phyloP scores from a whole-genome alignment of 2,888 invertebrate species.

The Bombylius major region DNA sequence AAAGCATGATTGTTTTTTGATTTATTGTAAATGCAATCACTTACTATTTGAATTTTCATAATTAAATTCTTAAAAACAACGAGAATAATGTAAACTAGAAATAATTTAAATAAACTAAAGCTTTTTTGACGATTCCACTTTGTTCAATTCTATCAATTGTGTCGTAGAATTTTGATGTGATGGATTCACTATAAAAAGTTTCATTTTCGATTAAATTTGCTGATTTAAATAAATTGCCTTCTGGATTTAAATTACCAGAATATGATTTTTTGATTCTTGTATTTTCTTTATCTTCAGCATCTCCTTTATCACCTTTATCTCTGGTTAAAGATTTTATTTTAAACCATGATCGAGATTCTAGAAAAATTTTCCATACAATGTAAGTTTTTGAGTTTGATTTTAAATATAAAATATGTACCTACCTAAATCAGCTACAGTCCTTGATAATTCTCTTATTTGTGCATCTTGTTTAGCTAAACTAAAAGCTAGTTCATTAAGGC shows the following conservation, averaged over 20 bases:
- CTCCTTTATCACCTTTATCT: conserved; percentile 7
- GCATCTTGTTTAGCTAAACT: conserved; percentile 64
- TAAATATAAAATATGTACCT: neutral
- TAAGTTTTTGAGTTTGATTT: neutral
- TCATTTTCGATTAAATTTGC: conserved; percentile 31
- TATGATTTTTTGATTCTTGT: conserved; percentile 7
- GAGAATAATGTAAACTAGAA: too few species aligned
- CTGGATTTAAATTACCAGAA: conserved; percentile 26
- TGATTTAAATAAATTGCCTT: conserved; percentile 27
- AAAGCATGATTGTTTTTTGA: too few species aligned
- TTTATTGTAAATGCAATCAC: too few species aligned
- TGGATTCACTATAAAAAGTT: conserved; percentile 18
- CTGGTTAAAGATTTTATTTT: neutral
- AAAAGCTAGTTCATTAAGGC: conserved; percentile 58
- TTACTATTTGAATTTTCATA: too few species aligned
- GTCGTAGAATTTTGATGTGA: neutral
- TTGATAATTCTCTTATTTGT: conserved; percentile 63
- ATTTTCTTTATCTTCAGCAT: conserved; percentile 24
- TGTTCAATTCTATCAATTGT: neutral
- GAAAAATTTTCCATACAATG: neutral
- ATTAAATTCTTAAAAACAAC: too few species aligned
- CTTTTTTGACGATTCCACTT: neutral
- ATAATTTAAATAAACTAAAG: neutral
- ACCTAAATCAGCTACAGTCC: conserved; percentile 46
- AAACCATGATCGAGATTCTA: conserved; percentile 32